Evolutionary conservation across 2,797 vertebrate genomes (phyloP), one percentile per base, ranked within the genome.

Genomic region (Gymnoscopelus microlampas): DNA sequence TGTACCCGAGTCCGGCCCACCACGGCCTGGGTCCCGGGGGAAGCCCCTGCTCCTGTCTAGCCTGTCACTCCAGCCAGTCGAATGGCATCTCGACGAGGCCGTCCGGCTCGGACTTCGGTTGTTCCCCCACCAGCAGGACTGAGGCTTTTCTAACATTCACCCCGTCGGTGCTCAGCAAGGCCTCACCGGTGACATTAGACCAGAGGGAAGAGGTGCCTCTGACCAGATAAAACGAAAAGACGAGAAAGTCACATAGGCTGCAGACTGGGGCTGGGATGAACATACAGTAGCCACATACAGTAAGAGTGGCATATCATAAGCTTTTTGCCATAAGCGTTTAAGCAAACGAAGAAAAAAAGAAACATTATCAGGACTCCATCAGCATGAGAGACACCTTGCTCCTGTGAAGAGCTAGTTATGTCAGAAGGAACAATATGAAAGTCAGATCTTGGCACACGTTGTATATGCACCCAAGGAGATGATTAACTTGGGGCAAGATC

Each of bases 191-290:
- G 63, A 93, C 96, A 53, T 86, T 98, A 90, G 97, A 99, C 88
- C 98, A 99, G 94, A 93, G 98, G 83, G 98, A 99, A 91, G 97
- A 99, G 91, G 97, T 99, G 71, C 95, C 97, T 79, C 94, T 99
- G 82, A 99, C 96, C 77, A 99, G 98, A 99, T 99, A 98, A 94
- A 92, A 86, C 58, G 66, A 74, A 80, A 77, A 63, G 19, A 2
- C 15, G 50, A 6, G 6, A 44, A 6, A 32, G 29, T 32, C 29
- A 32, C 2, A 10, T 44, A 44, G 39, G 39, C 39, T 51, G 3
- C 1, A 15, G 50, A 56, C 39, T 24, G 39, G 35, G 48, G 57
- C 66, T 68, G 66, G 55, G 48, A 51, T 39, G 55, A 59, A 51
- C 48, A 59, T n/a, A 55, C 9, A 35, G 5, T 8, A 44, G 39